phyloP scores from a whole-genome alignment of 2,113 vertebrate species.

The Stegostoma tigrinum region DNA sequence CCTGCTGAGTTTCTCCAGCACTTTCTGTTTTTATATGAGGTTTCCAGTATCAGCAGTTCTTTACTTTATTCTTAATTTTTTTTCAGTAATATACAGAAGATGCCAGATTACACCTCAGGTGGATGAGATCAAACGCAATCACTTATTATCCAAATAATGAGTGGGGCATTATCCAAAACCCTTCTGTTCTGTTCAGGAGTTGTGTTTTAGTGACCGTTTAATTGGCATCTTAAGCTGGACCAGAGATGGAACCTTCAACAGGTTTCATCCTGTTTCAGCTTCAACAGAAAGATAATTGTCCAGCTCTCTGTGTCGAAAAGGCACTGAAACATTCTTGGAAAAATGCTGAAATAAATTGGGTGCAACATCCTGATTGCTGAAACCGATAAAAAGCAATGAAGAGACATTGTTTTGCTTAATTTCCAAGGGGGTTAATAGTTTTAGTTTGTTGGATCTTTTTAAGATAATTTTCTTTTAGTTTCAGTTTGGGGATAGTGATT shows the following conservation, averaged over 20 bases:
- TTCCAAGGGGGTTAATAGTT: neutral
- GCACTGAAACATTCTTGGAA: neutral
- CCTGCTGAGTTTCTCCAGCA: too few relatives aligned
- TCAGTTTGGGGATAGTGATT: slow-evolving; percentile 34
- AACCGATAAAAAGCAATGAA: neutral
- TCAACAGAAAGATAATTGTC: neutral
- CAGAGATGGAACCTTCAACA: neutral
- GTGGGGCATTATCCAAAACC: neutral
- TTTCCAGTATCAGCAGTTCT: too few relatives aligned
- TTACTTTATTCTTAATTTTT: too few relatives aligned
- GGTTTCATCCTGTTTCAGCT: too few relatives aligned
- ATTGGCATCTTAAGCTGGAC: too few relatives aligned
- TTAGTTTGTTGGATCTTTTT: slow-evolving; percentile 3
- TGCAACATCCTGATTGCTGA: neutral
- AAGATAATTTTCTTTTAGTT: slow-evolving; percentile 22
- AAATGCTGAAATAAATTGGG: neutral
- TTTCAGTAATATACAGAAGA: too few relatives aligned
- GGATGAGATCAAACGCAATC: neutral
- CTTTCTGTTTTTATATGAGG: too few relatives aligned
- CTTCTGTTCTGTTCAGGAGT: neutral
- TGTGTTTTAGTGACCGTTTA: neutral
- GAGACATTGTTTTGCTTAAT: neutral
- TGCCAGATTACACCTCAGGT: too few relatives aligned
- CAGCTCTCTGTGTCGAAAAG: neutral
- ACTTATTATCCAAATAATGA: neutral